These are phyloP conservation scores for Schizaphis graminum DNA, from an alignment of 2,888 invertebrate genomes.

Conservation along the genomic window DNA sequence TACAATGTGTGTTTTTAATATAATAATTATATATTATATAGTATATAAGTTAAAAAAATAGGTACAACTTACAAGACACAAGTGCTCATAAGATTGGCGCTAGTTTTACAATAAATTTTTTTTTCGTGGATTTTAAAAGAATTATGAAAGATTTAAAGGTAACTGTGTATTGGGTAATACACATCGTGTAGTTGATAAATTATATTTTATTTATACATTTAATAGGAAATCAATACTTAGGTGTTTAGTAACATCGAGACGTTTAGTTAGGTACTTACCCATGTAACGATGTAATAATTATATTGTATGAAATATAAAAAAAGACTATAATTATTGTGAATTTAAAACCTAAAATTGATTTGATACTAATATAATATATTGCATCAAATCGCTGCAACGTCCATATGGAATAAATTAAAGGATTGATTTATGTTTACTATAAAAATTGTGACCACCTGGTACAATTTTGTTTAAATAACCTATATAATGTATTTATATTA, in stretches of 20 bases:
- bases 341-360: neutral
- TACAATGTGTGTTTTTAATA: neutral
- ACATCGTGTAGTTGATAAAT: neutral
- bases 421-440: neutral
- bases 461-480: neutral
- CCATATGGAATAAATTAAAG: neutral
- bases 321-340: neutral
- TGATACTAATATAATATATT: neutral
- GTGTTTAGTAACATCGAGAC: neutral
- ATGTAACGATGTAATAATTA: neutral
- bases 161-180: neutral
- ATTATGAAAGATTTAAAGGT: neutral
- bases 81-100: neutral
- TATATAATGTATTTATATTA: neutral
- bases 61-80: neutral
- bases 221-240: neutral
- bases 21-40: neutral
- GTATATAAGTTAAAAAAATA: constrained; percentile 2
- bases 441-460: neutral
- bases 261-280: neutral
- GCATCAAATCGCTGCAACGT: neutral
- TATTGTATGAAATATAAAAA: neutral
- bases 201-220: neutral
- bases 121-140: neutral
- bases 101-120: neutral